A percentile compares a stretch with the other conserved stretches of the same genome.
Conservation (phyloP, 2,113 vertebrate genomes). For the Neolamprologus ventralis region DNA sequence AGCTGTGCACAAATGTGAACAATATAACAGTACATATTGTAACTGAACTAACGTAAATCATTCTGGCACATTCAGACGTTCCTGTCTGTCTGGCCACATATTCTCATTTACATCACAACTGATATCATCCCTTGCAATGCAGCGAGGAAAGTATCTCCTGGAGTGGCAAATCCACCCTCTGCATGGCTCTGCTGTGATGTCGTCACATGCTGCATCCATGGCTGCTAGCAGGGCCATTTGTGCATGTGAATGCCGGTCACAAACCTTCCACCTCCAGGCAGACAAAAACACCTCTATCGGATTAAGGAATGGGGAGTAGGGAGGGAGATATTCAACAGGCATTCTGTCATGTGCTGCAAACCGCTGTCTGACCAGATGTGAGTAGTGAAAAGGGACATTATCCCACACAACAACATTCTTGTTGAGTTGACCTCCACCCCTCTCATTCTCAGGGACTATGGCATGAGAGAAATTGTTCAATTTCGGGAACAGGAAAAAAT, state of each 20-base stretch:
- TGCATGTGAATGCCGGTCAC: fast-evolving
- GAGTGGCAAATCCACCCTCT: too few species aligned
- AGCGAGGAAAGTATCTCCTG: too few species aligned
- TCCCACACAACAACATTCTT: not conserved
- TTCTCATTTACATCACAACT: fast-evolving
- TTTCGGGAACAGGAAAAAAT: fast-evolving
- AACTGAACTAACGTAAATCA: fast-evolving
- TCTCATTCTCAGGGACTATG: fast-evolving
- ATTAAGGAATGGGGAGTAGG: not conserved
- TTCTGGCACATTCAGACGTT: not conserved
- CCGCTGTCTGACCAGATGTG: fast-evolving
- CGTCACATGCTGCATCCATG: not conserved
- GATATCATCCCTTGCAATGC: too few species aligned
- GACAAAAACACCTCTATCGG: fast-evolving
- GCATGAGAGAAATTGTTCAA: not conserved
- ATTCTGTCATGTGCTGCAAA: not conserved
- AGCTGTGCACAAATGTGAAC: not conserved
- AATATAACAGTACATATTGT: fast-evolving
- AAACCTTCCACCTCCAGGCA: not conserved
- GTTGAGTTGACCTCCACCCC: not conserved
- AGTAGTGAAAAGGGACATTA: not conserved
- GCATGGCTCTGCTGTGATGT: too few species aligned
- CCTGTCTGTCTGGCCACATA: not conserved
- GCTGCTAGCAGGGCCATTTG: fast-evolving
- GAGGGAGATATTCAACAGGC: not conserved